Evolutionary conservation across 2,888 invertebrate genomes (phyloP).

Genomic region (Eupithecia inturbata): DNA sequence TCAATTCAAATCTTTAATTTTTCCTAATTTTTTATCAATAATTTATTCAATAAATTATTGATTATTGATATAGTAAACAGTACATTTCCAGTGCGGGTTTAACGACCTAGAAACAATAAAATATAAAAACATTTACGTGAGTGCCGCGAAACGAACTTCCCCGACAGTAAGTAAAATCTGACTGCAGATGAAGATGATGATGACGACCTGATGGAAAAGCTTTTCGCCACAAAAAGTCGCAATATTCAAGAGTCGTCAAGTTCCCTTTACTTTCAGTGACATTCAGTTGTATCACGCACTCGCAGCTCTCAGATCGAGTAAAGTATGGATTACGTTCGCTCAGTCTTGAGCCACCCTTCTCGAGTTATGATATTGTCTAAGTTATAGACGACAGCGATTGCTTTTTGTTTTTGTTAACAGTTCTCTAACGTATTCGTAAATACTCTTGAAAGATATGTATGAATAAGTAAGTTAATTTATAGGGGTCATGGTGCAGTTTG

Average conservation of each 20-base stretch:
- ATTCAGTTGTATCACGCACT: constrained; percentile 66
- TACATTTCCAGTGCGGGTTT: too few species aligned
- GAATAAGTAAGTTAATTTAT: too few species aligned
- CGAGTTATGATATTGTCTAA: constrained; percentile 48
- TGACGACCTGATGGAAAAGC: background rate
- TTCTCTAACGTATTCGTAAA: too few species aligned
- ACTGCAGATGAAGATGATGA: background rate
- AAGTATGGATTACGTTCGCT: constrained; percentile 76
- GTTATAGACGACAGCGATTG: constrained; percentile 46
- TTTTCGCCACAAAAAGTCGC: background rate
- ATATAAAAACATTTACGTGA: too few species aligned
- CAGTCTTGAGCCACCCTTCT: constrained; percentile 70
- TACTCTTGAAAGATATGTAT: too few species aligned
- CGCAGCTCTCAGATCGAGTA: constrained; percentile 74
- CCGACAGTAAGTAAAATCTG: background rate
- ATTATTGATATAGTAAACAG: too few species aligned
- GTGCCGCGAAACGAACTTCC: background rate
- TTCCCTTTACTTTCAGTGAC: constrained; percentile 2
- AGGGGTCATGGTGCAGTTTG: too few species aligned
- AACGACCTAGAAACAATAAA: too few species aligned
- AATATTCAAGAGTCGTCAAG: background rate
- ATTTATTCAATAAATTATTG: too few species aligned
- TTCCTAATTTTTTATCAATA: too few species aligned
- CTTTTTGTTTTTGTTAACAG: background rate
- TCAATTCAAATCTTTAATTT: too few species aligned